A percentile compares a stretch with the other conserved stretches of the same genome.
phyloP scores from a whole-genome alignment of 1,140 invertebrate genomes.

The Ectropis grisescens region DNA sequence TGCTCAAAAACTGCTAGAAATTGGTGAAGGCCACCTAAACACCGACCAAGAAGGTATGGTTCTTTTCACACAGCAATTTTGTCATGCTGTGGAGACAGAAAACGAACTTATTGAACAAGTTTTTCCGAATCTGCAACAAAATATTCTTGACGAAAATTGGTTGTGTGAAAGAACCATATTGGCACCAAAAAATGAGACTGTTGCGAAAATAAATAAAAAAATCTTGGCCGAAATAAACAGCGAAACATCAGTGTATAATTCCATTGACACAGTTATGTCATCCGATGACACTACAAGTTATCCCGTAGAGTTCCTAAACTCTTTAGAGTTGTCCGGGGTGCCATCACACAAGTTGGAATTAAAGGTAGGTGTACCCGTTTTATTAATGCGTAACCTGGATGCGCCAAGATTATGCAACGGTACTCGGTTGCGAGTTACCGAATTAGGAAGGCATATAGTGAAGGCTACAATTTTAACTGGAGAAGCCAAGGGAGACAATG shows the following conservation, averaged over 20 bases:
- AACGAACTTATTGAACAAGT: slow-evolving; percentile 19
- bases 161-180: slow-evolving; percentile 27
- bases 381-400: slow-evolving; percentile 18
- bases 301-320: slow-evolving; percentile 24
- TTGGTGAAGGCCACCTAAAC: slow-evolving; percentile 16
- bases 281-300: slow-evolving; percentile 16
- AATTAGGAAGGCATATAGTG: slow-evolving; percentile 15
- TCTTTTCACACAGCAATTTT: slow-evolving; percentile 21
- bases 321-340: slow-evolving; percentile 18
- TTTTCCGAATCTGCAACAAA: slow-evolving; percentile 21
- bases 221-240: slow-evolving; percentile 18
- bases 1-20: slow-evolving; percentile 19
- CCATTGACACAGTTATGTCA: slow-evolving; percentile 18
- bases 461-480: slow-evolving; percentile 43
- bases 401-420: slow-evolving; percentile 16
- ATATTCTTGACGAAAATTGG: slow-evolving; percentile 20
- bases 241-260: slow-evolving; percentile 17
- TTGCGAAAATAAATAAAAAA: slow-evolving; percentile 25
- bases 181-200: slow-evolving; percentile 25
- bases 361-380: slow-evolving; percentile 16
- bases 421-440: slow-evolving; percentile 2
- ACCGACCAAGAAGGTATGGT: slow-evolving; percentile 20
- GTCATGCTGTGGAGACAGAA: slow-evolving; percentile 17
- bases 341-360: slow-evolving; percentile 19
- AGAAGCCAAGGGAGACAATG: slow-evolving; percentile 29